A percentile compares a stretch with the other conserved stretches of the same genome.
Conservation (phyloP, 1,140 invertebrate species). For the Calycopis cecrops region DNA sequence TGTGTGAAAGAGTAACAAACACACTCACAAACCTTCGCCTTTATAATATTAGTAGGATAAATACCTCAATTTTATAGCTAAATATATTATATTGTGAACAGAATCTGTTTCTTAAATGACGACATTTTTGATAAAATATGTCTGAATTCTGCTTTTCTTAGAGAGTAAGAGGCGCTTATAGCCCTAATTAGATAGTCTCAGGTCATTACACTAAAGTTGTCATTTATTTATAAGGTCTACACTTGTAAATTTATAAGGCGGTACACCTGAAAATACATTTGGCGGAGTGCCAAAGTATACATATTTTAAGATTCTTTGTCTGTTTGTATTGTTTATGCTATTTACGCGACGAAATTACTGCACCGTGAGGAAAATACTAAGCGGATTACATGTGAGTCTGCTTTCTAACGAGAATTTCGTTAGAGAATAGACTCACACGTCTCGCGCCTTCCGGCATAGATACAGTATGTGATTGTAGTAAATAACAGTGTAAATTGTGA, state of each 20-base stretch:
- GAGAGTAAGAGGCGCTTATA: too few species aligned
- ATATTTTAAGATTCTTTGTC: conserved; percentile 25
- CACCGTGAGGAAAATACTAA: conserved; percentile 31
- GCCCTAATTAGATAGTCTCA: too few species aligned
- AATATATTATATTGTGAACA: too few species aligned
- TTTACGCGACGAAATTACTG: conserved; percentile 28
- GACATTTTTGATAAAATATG: too few species aligned
- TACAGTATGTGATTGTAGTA: conserved; percentile 1
- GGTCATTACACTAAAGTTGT: neutral
- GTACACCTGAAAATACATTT: conserved; percentile 29
- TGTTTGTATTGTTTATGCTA: conserved; percentile 27
- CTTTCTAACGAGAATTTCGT: conserved; percentile 18
- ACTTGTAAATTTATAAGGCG: conserved; percentile 25
- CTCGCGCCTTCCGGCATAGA: conserved; percentile 9
- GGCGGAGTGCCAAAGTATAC: conserved; percentile 27
- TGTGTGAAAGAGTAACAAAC: too few species aligned
- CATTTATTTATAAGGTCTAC: neutral
- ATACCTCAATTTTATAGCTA: too few species aligned
- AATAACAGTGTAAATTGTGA: conserved; percentile 1
- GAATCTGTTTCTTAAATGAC: too few species aligned
- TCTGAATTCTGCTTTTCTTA: too few species aligned
- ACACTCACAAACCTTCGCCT: too few species aligned
- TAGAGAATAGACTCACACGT: neutral
- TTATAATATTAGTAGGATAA: too few species aligned
- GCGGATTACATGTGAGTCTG: conserved; percentile 25